Evolutionary conservation across 2,888 invertebrate genomes (phyloP).

Genomic region (Leptinotarsa rubiginosa): DNA sequence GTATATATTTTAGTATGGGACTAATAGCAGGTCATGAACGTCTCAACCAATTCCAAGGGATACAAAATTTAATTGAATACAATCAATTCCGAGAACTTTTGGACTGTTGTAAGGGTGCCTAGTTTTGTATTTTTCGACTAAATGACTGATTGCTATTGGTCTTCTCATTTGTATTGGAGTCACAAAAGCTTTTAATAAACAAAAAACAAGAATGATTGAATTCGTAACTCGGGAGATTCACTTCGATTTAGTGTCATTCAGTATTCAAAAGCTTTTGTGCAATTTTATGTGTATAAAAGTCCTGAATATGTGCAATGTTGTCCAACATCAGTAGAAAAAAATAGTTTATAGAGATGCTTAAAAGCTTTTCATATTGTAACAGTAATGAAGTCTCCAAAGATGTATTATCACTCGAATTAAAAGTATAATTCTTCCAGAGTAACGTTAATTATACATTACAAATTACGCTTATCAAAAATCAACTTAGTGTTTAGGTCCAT

Average conservation of each 20-base stretch:
- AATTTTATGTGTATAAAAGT: conserved; percentile 38
- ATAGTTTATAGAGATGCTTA: conserved; percentile 32
- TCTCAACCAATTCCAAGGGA: conserved; percentile 16
- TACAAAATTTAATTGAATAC: conserved; percentile 33
- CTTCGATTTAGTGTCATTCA: background rate
- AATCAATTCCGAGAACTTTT: conserved; percentile 50
- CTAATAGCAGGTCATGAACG: conserved; percentile 17
- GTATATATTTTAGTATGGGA: conserved; percentile 14
- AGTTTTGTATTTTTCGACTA: conserved; percentile 47
- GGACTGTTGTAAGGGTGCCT: conserved; percentile 54
- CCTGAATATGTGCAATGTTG: conserved; percentile 48
- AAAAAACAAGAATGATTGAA: background rate
- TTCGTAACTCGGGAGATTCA: background rate
- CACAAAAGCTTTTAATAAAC: conserved; percentile 29
- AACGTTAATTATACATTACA: conserved; percentile 32
- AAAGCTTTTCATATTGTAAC: conserved; percentile 31
- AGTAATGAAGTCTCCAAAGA: conserved; percentile 22
- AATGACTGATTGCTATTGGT: conserved; percentile 50
- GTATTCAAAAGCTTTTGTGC: conserved; percentile 33
- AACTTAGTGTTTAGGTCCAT: conserved; percentile 52
- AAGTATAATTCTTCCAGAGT: conserved; percentile 45
- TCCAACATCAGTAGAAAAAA: conserved; percentile 33
- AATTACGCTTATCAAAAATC: conserved; percentile 53
- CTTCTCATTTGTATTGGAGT: conserved; percentile 34
- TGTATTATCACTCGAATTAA: conserved; percentile 30